Base-by-base conservation (phyloP, 2,797 vertebrate genomes). In the Naso thynnoides region DNA sequence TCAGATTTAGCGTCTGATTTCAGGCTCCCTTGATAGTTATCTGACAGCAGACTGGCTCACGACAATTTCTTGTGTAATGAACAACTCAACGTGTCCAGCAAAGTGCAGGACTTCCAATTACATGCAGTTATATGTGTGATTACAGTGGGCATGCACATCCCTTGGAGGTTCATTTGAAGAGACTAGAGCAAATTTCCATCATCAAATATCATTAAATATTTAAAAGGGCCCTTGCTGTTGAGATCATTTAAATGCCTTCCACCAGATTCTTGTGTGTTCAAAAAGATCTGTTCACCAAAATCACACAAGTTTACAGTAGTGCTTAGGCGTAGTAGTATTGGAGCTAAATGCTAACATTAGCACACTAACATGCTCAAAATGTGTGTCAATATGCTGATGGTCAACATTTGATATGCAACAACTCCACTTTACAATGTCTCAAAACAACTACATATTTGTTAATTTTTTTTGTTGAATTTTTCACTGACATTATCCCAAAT, bases 41-140 rank as follows among this genome's bases (percentile, higher is more conserved):
- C 38, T 33, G 56, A 57, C 70, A 55, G 69, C 15, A 70, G 45
- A 58, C 48, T 26, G 56, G 66, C 16, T 49, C 16, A 21, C 44
- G 36, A 33, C n/a, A 55, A 44, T 66, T 41, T 57, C 55, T 71
- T 70, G 33, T 23, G 21, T 27, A 63, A 63, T 52, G 55, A 66
- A 42, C 3, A 24, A 49, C 33, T 38, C 8, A 54, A 29, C 11
- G 3, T 67, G 24, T 50, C 42, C 19, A 33, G 41, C 45, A 8
- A 15, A 54, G 8, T 21, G 13, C 14, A 47, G 9, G 5, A 9
- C 31, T 33, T 33, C 6, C 31, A 38, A 4, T 48, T 57, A 24
- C 13, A 26, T 14, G 11, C 47, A 8, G 57, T 57, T 21, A 48
- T 58, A 42, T 23, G 31, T 8, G 19, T 19, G 10, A 58, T 60